These are phyloP conservation scores for Xestia c-nigrum DNA, from an alignment of 2,888 invertebrate genomes.

Conservation along the genomic window DNA sequence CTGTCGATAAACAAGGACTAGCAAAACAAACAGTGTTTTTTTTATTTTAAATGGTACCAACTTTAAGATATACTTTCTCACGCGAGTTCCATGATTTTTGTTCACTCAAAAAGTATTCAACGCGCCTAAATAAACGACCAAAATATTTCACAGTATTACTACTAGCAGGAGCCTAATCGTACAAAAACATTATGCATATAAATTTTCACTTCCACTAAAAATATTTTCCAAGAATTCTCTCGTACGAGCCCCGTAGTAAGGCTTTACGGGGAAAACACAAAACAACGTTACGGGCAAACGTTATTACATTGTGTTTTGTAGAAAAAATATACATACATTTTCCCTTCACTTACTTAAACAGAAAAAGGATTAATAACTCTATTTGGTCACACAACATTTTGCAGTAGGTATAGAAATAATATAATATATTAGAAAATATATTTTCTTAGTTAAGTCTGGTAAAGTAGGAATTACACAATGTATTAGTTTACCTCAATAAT, in stretches of 20 bases:
- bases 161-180: slow-evolving; percentile 33
- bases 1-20: background rate
- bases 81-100: no score
- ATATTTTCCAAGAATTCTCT: slow-evolving; percentile 46
- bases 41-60: no score
- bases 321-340: slow-evolving; percentile 16
- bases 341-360: slow-evolving; percentile 14
- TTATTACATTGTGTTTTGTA: slow-evolving; percentile 45
- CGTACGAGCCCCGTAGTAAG: slow-evolving; percentile 41
- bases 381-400: background rate
- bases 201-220: slow-evolving; percentile 57
- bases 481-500: background rate
- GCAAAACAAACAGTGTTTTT: no score
- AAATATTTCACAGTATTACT: slow-evolving; percentile 33
- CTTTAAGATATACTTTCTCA: no score
- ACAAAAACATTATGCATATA: slow-evolving; percentile 57
- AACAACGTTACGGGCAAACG: slow-evolving; percentile 39
- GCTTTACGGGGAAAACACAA: slow-evolving; percentile 50
- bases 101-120: no score
- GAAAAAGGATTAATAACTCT: background rate
- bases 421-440: no score
- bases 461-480: background rate
- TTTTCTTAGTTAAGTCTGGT: background rate
- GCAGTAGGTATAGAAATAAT: no score
- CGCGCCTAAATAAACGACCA: slow-evolving; percentile 10